Evolutionary conservation across 92 coral and sea anemone genomes (phyloP), one percentile per base, ranked within the genome.

Genomic region (Virgularia gustaviana): DNA sequence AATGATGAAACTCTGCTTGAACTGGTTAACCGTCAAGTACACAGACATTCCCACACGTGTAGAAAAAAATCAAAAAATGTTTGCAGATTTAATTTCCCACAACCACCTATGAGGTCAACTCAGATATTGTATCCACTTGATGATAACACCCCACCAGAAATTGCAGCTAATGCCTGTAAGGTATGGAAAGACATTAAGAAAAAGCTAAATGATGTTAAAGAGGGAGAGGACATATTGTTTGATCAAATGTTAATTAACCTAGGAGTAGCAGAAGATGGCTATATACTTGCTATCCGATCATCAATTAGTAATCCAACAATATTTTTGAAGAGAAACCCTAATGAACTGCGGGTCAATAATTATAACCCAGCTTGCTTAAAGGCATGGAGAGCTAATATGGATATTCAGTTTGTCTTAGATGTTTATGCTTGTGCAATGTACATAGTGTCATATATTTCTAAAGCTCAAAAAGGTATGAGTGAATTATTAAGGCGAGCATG

Each of bases 201-300:
- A 16, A 60, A 76, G 42, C 75, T 81, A 73, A 75, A 66, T 81
- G 81, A 45, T 35, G 59, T 66, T 68, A 75, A 75, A 36, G 89
- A 85, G 32, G 87, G 90, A 32, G 78, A 82, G 58, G 84, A 86
- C 43, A 78, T 82, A 55, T n/a, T 80, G 20, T 77, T 82, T 82
- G 87, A 86, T 53, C 72, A 86, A 74, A 39, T 86, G 20, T 65
- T 82, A 10, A 18, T 33, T 20, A 57, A 73, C 41, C 54, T 73
- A 39, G 23, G 34, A 29, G 34, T 73, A 6, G 15, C 79, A 35
- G 86, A 85, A 56, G 73, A 76, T 71, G 64, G 58, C 23, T 85
- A 85, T 78, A 18, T 72, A 0, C 67, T 86, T 25, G 87, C 78
- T 70, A 57, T 70, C n/a, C 22, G 83, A 42, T 70, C 83, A 70